phyloP scores from a whole-genome alignment of 2,888 invertebrate genomes.

The Diachrysia chrysitis region DNA sequence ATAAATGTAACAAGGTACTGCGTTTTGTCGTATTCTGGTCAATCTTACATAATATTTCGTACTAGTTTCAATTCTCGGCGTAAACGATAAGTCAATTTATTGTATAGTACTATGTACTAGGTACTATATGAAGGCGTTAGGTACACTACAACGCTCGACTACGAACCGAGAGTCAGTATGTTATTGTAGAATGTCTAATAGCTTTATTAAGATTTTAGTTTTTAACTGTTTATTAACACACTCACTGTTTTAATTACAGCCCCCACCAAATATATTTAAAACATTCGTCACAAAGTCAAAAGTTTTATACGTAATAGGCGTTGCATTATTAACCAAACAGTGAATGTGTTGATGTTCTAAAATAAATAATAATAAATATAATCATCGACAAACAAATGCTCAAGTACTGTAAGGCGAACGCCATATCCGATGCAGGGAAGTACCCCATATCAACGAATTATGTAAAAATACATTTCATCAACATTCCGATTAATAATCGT shows the following conservation, averaged over 20 bases:
- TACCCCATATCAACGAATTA: conserved; percentile 61
- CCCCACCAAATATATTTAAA: conserved; percentile 80
- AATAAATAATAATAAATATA: conserved; percentile 57
- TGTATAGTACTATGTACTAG: conserved; percentile 11
- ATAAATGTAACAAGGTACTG: conserved; percentile 87
- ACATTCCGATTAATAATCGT: conserved; percentile 71
- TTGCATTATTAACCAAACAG: conserved; percentile 75
- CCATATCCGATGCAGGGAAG: conserved; percentile 78
- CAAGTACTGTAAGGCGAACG: conserved; percentile 86
- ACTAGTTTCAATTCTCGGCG: conserved; percentile 82
- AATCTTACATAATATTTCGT: conserved; percentile 86
- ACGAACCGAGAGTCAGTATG: conserved; percentile 58
- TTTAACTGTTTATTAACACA: conserved; percentile 85
- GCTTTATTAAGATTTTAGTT: conserved; percentile 80
- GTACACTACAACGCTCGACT: conserved; percentile 27
- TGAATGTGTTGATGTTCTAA: conserved; percentile 88
- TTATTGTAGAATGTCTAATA: conserved; percentile 76
- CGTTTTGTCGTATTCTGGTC: conserved; percentile 88
- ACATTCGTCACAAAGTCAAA: conserved; percentile 67
- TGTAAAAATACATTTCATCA: conserved; percentile 68
- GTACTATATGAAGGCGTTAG: conserved; percentile 25
- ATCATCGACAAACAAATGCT: conserved; percentile 83
- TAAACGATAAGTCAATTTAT: conserved; percentile 51
- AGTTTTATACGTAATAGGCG: conserved; percentile 45
- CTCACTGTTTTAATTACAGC: conserved; percentile 86